Evolutionary conservation across 1,140 invertebrate genomes (phyloP), one percentile per base, ranked within the genome.

Genomic region (Harpegnathos saltator): DNA sequence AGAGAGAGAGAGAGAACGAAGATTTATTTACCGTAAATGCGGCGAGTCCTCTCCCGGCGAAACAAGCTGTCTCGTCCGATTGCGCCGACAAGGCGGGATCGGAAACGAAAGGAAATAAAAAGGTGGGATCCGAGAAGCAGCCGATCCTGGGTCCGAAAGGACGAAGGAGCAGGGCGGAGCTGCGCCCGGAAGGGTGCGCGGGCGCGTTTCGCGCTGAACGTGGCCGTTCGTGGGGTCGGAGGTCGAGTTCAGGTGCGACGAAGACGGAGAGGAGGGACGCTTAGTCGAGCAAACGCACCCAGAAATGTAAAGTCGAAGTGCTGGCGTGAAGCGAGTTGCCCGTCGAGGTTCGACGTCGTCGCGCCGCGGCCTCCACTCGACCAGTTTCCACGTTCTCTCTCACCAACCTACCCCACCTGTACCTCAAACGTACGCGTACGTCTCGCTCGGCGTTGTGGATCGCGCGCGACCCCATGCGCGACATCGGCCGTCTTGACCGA

Each of bases 101-200:
- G n/a, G 15, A 33, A 69, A 14, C 75, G 38, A 7, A 72, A 73
- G 65, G 52, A 78, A 87, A 71, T 24, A 54, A 59, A 48, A 50
- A 63, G 26, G 48, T 26, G 48, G 63, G 66, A 81, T 69, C n/a
- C n/a, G 63, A 89, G 74, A 87, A 84, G 77, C 73, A 44, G 82
- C 78, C 75, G 88, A 83, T 85, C 69, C 85, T 56, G 65, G 83
- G 11, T 80, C 33, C 80, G 72, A 82, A 88, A 86, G 89, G 81
- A 85, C 80, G 83, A 90, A 88, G 88, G 84, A 87, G 89, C 85
- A 92, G 92, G 92, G 92, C 92, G 92, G 93, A 92, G 92, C 92
- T 93, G 93, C 92, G 92, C 92, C 85, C 89, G 85, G 73, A 89
- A 89, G 90, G 92, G 91, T 94, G 93, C 93, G 93, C 92, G 85